Base-by-base conservation (phyloP, 1,140 invertebrate species). In the Bombus sibiricus region DNA sequence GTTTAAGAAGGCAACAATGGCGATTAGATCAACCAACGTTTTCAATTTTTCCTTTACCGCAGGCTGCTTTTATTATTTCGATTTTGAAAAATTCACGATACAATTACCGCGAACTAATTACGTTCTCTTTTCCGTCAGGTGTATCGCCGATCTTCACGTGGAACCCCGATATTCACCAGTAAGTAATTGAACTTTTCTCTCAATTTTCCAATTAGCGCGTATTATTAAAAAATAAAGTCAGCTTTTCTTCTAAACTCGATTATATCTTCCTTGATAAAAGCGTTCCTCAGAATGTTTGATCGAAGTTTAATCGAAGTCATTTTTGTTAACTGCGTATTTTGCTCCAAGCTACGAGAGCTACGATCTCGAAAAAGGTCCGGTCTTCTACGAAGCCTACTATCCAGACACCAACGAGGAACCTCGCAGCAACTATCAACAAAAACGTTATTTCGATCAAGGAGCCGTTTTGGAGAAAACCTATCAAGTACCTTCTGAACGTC, bases 361-460 rank as follows among this genome's bases (percentile, higher is more conserved):
- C 71, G 82, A 92, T 64, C 76, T 93, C 5, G 82, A 88, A 39
- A 89, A 86, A 53, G 90, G 92, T 9, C 93, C 93, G 0, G 92
- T 94, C 1, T 79, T 93, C 12, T 94, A 94, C 79, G 92, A 94
- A 57, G 93, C 93, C 6, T 93, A 93, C 59, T 94, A 94, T 57
- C 93, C 93, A 3, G 89, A 92, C 12, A 57, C 18, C n/a, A 83
- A 89, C 41, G 77, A 83, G 1, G 83, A 86, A 1, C 6, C 47
- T 1, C 81, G 39, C 0, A 57, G 69, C 28, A 32, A 57, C 43
- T 77, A 88, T 75, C 85, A 80, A 28, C 76, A 90, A 15, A 92
- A 91, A 81, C 83, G 81, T 69, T 87, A 81, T 32, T 88, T 87
- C 68, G 84, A 92, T 43, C 83, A 53, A 4, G 86, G 37, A 3